Conservation (phyloP, 2,888 invertebrate genomes). For the Rotaria socialis region DNA sequence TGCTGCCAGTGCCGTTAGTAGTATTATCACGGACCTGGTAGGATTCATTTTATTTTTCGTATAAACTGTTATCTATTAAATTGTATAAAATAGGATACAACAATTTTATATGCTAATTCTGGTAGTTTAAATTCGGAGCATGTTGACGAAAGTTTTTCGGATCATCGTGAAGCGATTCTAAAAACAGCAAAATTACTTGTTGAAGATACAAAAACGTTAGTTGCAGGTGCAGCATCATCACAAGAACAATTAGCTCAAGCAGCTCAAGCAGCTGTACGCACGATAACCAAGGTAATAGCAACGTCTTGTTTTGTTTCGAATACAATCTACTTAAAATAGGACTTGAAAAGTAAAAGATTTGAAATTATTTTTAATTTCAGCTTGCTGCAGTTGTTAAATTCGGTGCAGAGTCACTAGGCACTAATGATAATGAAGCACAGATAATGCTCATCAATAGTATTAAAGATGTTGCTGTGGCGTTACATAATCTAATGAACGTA, state of each 20-base stretch:
- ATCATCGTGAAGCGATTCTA: slow-evolving; percentile 87
- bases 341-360: too few species aligned
- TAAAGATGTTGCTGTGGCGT: slow-evolving; percentile 90
- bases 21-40: slow-evolving; percentile 73
- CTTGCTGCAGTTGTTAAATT: slow-evolving; percentile 93
- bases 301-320: not conserved
- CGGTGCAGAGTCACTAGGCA: slow-evolving; percentile 88
- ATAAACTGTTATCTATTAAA: not conserved
- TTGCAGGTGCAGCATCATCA: slow-evolving; percentile 82
- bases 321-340: too few species aligned
- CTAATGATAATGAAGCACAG: slow-evolving; percentile 89
- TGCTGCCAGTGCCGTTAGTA: slow-evolving; percentile 92
- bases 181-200: slow-evolving; percentile 97
- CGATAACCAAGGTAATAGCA: slow-evolving; percentile 66
- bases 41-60: not conserved
- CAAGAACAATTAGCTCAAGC: slow-evolving; percentile 93
- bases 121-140: slow-evolving; percentile 90
- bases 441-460: slow-evolving; percentile 96
- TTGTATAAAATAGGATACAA: slow-evolving; percentile 76
- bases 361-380: slow-evolving; percentile 63
- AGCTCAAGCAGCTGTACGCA: slow-evolving; percentile 91
- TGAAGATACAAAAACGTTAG: slow-evolving; percentile 96
- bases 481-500: slow-evolving; percentile 89
- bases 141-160: slow-evolving; percentile 83
- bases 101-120: slow-evolving; percentile 97